Evolutionary conservation across 2,888 invertebrate species (phyloP).

Genomic region (Hylaea fasciaria): DNA sequence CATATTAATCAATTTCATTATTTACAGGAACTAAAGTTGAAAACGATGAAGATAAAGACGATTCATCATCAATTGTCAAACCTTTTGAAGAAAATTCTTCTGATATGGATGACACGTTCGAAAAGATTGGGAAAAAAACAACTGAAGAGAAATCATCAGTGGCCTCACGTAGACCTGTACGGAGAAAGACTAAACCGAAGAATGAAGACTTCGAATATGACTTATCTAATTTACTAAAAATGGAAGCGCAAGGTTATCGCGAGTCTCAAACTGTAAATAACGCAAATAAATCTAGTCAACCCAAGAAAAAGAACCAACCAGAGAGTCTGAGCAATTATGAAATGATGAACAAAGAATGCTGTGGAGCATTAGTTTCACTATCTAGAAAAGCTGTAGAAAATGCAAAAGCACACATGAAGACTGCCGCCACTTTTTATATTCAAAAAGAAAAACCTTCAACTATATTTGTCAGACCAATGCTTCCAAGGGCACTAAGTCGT

Average conservation of each 20-base stretch:
- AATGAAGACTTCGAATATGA: conserved; percentile 90
- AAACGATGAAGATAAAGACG: conserved; percentile 57
- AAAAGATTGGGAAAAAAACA: conserved; percentile 59
- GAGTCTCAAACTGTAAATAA: conserved; percentile 62
- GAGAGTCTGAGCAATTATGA: conserved; percentile 60
- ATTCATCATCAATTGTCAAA: conserved; percentile 60
- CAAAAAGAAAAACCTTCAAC: conserved; percentile 59
- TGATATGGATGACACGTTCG: conserved; percentile 73
- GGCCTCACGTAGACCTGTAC: conserved; percentile 83
- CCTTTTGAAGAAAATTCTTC: conserved; percentile 78
- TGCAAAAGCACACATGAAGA: conserved; percentile 69
- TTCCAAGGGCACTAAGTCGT: conserved; percentile 63
- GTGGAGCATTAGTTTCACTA: conserved; percentile 68
- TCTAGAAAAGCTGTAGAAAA: conserved; percentile 69
- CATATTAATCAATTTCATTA: conserved; percentile 22
- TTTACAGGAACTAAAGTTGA: conserved; percentile 63
- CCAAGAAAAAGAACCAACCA: conserved; percentile 63
- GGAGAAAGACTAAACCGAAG: conserved; percentile 87
- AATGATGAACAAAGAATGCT: conserved; percentile 67
- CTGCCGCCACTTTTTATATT: conserved; percentile 49
- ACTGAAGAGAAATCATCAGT: conserved; percentile 52
- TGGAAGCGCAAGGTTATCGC: conserved; percentile 79
- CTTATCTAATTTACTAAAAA: conserved; percentile 84
- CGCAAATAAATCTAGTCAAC: conserved; percentile 56
- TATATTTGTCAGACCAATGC: conserved; percentile 71